Base-by-base conservation (phyloP, 2,797 vertebrate genomes). In the Poecile montanus region DNA sequence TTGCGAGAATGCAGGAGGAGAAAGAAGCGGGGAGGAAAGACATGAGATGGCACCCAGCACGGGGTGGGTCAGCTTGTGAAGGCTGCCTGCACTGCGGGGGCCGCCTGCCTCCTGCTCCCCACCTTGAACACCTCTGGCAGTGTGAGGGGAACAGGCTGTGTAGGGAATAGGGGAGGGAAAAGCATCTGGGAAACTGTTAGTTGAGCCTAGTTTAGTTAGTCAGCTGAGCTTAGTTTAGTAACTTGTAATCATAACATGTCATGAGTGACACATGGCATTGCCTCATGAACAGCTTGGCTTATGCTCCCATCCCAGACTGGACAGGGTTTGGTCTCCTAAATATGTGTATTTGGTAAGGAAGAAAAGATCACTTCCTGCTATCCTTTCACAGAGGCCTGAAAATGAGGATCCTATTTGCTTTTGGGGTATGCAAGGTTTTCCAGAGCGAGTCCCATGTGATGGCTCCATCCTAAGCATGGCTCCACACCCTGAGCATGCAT, bases 71-170 rank as follows among this genome's bases (percentile, higher is more conserved):
- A 66, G 57, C 7, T 26, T 8, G 6, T 0, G 3, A 57, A 56
- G 17, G 44, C 50, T 68, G 45, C n/a, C 76, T 40, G 75, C 36
- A 20, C 50, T 27, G 27, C 57, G 50, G 50, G 40, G n/a, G 5
- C 45, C 1, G 3, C 58, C 70, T n/a, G 53, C 4, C 38, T 47
- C 20, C 48, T 65, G 38, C 30, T 77, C 40, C n/a, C 30, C 53
- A 34, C 27, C 27, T 36, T 1, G 3, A 18, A 18, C 1, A 1
- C 18, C n/a, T 36, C 62, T 47, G 63, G 50, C 36, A 66, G 27
- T 0, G 0, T 1, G 2, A 36, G 38, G 36, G 27, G 56, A 82
- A 40, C 40, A 7, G 30, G 25, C 26, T 68, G 14, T 10, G 67
- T 27, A 73, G 48, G 38, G 53, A 66, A 38, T 3, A 3, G 18